Conservation (phyloP, 2,797 vertebrate genomes). For the Hypotaenidia okinawae region DNA sequence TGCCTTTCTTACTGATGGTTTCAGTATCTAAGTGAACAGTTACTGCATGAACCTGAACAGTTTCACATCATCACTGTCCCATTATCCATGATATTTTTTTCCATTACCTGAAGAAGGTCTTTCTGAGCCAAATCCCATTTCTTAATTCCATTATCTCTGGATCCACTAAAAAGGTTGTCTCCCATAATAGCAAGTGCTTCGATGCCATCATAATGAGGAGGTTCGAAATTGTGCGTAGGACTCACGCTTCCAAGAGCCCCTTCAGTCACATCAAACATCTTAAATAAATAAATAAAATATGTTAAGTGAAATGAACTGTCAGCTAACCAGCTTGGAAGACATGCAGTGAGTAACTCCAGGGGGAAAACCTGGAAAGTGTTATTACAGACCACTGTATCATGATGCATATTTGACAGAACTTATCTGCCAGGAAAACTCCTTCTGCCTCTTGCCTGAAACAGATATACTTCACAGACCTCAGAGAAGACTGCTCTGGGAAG, state of each 20-base stretch:
- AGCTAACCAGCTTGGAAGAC: not conserved
- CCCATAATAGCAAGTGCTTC: constrained; percentile 93
- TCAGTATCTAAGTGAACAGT: not conserved
- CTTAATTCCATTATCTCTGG: constrained; percentile 97
- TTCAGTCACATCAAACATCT: constrained; percentile 97
- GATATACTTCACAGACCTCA: not conserved
- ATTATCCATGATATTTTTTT: not conserved
- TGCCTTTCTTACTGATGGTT: not conserved
- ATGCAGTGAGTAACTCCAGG: not conserved
- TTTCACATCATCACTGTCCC: not conserved
- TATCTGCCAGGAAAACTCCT: not conserved
- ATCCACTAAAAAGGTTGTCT: constrained; percentile 94
- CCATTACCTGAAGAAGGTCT: constrained; percentile 92
- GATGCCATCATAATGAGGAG: constrained; percentile 97
- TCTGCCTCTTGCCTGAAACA: not conserved
- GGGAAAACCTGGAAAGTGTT: not conserved
- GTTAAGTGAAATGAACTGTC: not conserved
- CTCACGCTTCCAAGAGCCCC: constrained; percentile 90
- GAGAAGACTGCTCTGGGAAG: not conserved
- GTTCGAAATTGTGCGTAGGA: constrained; percentile 95
- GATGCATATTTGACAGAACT: not conserved
- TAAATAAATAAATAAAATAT: not conserved
- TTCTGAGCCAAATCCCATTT: constrained; percentile 97
- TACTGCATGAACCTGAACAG: not conserved
- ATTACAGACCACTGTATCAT: not conserved